Conservation (phyloP, 2,888 invertebrate genomes). For the Stegana nigrithorax region DNA sequence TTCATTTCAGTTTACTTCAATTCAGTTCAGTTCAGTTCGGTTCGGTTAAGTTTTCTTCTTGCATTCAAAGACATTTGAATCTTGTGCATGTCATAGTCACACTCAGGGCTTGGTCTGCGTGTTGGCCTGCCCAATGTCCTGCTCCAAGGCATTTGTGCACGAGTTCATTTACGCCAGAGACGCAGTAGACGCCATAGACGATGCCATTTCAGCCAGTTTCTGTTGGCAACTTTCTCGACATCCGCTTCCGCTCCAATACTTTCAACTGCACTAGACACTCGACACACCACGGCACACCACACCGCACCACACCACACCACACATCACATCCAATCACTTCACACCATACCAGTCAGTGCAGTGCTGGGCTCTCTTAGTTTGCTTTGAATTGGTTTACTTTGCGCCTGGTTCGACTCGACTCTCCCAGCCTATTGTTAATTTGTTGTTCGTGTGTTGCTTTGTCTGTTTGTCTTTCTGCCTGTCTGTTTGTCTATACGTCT, state of each 20-base stretch:
- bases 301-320: too few species aligned
- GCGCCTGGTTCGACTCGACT: too few species aligned
- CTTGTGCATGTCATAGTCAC: slow-evolving; percentile 2
- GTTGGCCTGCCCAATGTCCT: background rate
- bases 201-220: background rate
- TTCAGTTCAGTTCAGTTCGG: too few species aligned
- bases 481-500: background rate
- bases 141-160: background rate
- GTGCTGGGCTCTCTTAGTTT: slow-evolving; percentile 1
- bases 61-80: background rate
- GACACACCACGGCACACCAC: too few species aligned
- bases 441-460: too few species aligned
- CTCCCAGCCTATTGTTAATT: too few species aligned
- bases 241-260: slow-evolving; percentile 13
- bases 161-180: slow-evolving; percentile 12
- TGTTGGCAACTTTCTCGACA: background rate
- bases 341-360: too few species aligned
- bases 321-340: too few species aligned
- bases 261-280: background rate
- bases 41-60: background rate
- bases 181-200: too few species aligned
- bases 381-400: too few species aligned
- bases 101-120: background rate
- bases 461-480: background rate
- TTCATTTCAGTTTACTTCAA: background rate